Evolutionary conservation across 2,888 invertebrate genomes (phyloP).

Genomic region (Ochropleura plecta): DNA sequence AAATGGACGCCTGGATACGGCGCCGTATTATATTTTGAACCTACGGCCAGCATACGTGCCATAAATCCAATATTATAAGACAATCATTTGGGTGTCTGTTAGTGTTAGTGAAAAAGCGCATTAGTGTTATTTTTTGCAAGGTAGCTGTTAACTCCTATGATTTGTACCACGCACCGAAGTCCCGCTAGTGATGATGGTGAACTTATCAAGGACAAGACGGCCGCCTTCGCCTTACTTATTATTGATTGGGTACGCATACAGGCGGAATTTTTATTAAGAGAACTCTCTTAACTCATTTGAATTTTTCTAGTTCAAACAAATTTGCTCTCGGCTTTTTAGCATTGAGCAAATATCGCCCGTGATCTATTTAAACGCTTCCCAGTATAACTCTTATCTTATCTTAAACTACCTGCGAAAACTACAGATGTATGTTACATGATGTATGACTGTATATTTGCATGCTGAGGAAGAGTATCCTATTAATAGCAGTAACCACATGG

Average conservation of each 20-base stretch:
- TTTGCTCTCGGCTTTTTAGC: not conserved
- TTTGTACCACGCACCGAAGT: conserved; percentile 48
- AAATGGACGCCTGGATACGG: not conserved
- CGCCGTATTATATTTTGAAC: not conserved
- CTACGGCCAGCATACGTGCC: no score
- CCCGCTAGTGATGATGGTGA: conserved; percentile 67
- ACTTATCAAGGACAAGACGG: conserved; percentile 65
- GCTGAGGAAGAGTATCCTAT: not conserved
- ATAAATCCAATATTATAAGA: not conserved
- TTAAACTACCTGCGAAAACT: not conserved
- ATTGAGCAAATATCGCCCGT: conserved; percentile 19
- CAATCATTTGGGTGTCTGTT: not conserved
- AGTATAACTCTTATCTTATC: conserved; percentile 2
- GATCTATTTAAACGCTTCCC: conserved; percentile 30
- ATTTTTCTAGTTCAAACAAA: not conserved
- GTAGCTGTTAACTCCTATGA: conserved; percentile 1
- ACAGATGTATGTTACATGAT: not conserved
- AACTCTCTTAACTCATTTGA: not conserved
- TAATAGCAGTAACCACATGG: conserved; percentile 18
- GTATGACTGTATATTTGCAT: not conserved
- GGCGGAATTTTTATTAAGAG: conserved; percentile 30
- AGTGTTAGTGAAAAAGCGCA: not conserved
- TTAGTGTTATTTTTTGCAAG: not conserved
- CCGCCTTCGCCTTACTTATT: conserved; percentile 42
- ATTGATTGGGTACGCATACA: conserved; percentile 55